Evolutionary conservation across 2,888 invertebrate species (phyloP).

Genomic region (Rapana venosa): DNA sequence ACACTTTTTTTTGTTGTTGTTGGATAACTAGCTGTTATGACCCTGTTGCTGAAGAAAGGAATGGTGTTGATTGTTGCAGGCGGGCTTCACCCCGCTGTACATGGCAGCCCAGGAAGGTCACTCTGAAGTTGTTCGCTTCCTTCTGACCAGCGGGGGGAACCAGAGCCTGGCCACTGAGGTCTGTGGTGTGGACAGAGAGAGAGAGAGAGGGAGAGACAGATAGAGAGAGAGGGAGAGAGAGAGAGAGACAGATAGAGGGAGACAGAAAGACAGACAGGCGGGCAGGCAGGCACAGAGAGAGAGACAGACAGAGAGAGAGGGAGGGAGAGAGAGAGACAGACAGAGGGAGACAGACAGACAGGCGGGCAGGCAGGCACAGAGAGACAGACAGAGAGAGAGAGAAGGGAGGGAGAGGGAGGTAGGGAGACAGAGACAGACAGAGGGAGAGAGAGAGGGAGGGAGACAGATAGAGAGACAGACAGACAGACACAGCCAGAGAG

Average conservation of each 20-base stretch:
- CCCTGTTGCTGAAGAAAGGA: conserved; percentile 54
- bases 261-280: neutral
- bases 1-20: too few species aligned
- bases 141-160: conserved; percentile 97
- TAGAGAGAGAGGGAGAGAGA: too few species aligned
- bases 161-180: conserved; percentile 98
- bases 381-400: neutral
- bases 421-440: neutral
- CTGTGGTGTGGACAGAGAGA: neutral
- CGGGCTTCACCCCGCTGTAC: conserved; percentile 94
- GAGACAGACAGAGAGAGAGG: too few species aligned
- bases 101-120: conserved; percentile 99
- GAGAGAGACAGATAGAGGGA: neutral
- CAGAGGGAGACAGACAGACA: neutral
- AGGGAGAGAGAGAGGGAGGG: neutral
- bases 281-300: too few species aligned
- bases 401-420: neutral
- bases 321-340: neutral
- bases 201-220: neutral
- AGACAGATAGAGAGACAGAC: too few species aligned
- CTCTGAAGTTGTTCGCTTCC: conserved; percentile 96
- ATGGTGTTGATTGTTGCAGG: conserved; percentile 80
- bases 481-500: too few species aligned
- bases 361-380: neutral
- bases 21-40: neutral